Base-by-base conservation (phyloP, 2,888 invertebrate genomes). In the Onthophagus sagittarius region DNA sequence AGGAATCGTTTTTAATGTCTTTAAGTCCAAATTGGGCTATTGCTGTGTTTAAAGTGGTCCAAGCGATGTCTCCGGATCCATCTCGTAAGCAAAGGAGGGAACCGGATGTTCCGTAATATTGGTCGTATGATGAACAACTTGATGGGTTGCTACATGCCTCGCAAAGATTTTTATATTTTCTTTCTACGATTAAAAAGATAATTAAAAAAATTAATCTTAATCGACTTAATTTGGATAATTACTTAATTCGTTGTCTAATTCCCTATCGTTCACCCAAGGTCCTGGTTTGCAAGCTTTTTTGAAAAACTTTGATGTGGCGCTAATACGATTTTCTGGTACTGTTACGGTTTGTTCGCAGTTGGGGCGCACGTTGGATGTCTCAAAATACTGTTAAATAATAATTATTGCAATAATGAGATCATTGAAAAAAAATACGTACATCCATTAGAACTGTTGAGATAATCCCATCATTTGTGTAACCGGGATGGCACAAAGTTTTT, bases 251-350 rank as follows among this genome's bases (percentile, higher is more conserved):
- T 84, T 83, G 79, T 95, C 94, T 32, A 91, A 86, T 0, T 82
- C 78, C 0, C 86, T 83, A 81, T 95, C 92, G 0, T 90, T 88
- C 0, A 93, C 90, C 95, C 95, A 96, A 0, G 91, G 89, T 0
- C 97, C 97, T 0, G 97, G 93, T 77, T 94, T 94, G 83, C 97
- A 98, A 31, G 95, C 93, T 14, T 89, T 86, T 2, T 89, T 89
- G 84, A 97, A 97, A 86, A 90, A 95, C 69, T 88, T 86, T 0
- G 94, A 89, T 0, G 94, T 88, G 0, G 93, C 89, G 74, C 90
- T 90, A 14, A 97, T 88, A 62, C 92, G 89, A 82, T 96, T 94
- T 84, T 94, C 94, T 0, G 90, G 87, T n/a, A 93, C 82, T 0
- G 93, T 91, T 62, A 92, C 82, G 0, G 86, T 87, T 0, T 90